Evolutionary conservation across 2,113 vertebrate genomes (phyloP).

Genomic region (Candoia aspera): DNA sequence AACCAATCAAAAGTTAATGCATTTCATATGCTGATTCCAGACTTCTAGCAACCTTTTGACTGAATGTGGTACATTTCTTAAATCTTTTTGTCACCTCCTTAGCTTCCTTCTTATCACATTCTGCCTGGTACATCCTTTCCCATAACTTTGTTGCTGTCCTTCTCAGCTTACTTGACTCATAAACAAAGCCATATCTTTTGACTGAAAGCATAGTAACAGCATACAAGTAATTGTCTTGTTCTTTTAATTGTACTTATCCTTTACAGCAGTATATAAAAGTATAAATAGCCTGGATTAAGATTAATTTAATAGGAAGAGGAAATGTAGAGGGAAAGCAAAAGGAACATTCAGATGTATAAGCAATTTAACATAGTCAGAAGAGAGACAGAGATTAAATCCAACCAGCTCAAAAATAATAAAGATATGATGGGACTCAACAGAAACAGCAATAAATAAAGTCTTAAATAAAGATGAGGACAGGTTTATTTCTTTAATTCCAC

Average conservation of each 20-base stretch:
- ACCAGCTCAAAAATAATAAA: neutral
- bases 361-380: neutral
- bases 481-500: neutral
- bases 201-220: neutral
- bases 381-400: neutral
- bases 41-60: neutral
- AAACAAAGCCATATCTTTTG: neutral
- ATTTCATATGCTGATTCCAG: neutral
- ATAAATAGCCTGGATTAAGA: neutral
- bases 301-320: neutral
- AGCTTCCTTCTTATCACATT: neutral
- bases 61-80: neutral
- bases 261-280: neutral
- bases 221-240: neutral
- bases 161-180: neutral
- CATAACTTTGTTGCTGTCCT: neutral
- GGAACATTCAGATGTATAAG: neutral
- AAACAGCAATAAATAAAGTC: neutral
- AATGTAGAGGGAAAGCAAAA: neutral
- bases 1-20: neutral
- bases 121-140: neutral
- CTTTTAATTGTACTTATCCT: neutral
- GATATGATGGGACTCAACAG: neutral
- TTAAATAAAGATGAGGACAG: neutral
- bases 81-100: neutral